A percentile compares a stretch with the other conserved stretches of the same genome.
These are phyloP conservation scores for Nomada ruficornis DNA, from an alignment of 2,888 invertebrate species.

Conservation along the genomic window DNA sequence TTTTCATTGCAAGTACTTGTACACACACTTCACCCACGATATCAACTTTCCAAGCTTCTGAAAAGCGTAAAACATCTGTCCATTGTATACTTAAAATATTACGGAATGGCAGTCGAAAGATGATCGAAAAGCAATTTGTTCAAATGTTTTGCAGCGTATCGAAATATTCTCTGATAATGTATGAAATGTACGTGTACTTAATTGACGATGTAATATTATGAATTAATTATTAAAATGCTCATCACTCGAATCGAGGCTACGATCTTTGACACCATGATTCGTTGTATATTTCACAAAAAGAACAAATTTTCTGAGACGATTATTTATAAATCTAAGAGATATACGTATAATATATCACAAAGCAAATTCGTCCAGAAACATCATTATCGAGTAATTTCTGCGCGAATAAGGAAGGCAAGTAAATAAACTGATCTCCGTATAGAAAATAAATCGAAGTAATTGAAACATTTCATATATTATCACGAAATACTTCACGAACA, in stretches of 20 bases:
- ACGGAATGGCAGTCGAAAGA: slow-evolving; percentile 3
- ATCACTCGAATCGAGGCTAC: too few relatives aligned
- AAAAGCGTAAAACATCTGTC: not conserved
- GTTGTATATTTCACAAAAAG: too few relatives aligned
- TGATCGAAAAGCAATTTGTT: not conserved
- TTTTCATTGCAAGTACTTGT: slow-evolving; percentile 12
- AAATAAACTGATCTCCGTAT: too few relatives aligned
- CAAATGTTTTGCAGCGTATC: not conserved
- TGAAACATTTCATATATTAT: not conserved
- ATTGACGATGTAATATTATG: not conserved
- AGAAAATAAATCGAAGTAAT: not conserved
- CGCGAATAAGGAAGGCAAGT: too few relatives aligned
- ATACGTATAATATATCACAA: too few relatives aligned
- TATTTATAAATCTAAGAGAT: too few relatives aligned
- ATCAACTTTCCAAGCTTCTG: slow-evolving; percentile 1
- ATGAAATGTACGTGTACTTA: not conserved
- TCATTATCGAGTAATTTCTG: too few relatives aligned
- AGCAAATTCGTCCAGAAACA: too few relatives aligned
- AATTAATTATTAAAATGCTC: too few relatives aligned
- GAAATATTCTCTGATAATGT: not conserved
- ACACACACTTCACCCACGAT: not conserved
- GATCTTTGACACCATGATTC: too few relatives aligned
- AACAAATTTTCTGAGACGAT: too few relatives aligned
- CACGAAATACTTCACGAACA: not conserved
- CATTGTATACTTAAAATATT: slow-evolving; percentile 18